Conservation (phyloP, 1,140 invertebrate genomes). For the Atopsyche davidsoni region DNA sequence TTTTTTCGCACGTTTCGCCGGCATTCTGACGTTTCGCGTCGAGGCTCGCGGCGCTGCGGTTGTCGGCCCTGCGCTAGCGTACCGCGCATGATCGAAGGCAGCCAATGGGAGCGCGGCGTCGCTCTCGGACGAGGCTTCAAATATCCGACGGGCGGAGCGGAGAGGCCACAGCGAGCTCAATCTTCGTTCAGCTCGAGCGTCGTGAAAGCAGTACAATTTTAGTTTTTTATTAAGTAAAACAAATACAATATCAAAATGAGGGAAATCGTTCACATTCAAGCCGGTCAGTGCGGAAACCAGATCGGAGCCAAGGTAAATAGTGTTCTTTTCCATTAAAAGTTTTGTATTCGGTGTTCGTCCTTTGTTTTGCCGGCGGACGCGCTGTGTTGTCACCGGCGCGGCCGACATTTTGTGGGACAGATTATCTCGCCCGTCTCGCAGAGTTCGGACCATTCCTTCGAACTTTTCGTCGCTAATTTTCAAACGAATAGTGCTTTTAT, state of each 20-base stretch:
- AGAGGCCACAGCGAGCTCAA: constrained; percentile 18
- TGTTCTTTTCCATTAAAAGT: constrained; percentile 5
- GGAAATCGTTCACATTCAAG: constrained; percentile 72
- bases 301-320: constrained; percentile 62
- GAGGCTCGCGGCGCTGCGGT: no score
- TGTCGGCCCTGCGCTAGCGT: constrained; percentile 4
- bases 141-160: constrained; percentile 8
- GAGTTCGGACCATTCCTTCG: neutral
- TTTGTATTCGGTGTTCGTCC: constrained; percentile 2
- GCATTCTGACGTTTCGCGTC: no score
- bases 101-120: constrained; percentile 13
- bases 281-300: constrained; percentile 71
- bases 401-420: constrained; percentile 13
- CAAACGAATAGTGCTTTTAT: no score
- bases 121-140: constrained; percentile 21
- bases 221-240: constrained; percentile 21
- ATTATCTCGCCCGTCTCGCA: neutral
- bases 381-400: neutral
- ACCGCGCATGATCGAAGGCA: constrained; percentile 8
- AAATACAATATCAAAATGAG: constrained; percentile 49
- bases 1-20: no score
- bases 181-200: constrained; percentile 17
- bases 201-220: constrained; percentile 17
- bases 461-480: no score
- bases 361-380: constrained; percentile 1